A percentile compares a stretch with the other conserved stretches of the same genome.
Conservation (phyloP, 2,888 invertebrate genomes). For the Pseudococcus longispinus region DNA sequence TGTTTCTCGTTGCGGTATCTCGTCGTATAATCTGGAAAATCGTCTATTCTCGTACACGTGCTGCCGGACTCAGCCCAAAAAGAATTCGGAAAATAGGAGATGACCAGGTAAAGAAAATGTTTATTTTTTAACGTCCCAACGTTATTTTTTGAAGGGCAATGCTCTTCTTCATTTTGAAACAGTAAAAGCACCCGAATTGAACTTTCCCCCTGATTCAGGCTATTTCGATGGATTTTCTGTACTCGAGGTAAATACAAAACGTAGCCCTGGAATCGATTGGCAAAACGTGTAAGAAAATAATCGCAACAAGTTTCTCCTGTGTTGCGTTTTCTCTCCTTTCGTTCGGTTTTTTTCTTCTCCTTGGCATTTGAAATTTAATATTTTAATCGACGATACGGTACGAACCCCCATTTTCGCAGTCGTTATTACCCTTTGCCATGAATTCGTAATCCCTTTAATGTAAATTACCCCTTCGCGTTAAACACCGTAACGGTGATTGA, state of each 20-base stretch:
- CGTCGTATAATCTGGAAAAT: not conserved
- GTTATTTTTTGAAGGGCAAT: not conserved
- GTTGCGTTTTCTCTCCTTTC: not conserved
- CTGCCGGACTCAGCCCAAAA: not conserved
- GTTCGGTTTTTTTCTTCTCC: not conserved
- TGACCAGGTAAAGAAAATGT: not conserved
- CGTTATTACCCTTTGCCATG: conserved; percentile 28
- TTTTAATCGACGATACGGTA: conserved; percentile 29
- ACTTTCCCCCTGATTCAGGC: not conserved
- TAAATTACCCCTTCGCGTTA: conserved; percentile 32
- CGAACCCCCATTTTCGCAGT: not conserved
- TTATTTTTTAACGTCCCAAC: not conserved
- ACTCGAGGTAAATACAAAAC: not conserved
- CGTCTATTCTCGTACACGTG: not conserved
- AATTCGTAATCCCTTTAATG: conserved; percentile 35
- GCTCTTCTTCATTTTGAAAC: not conserved
- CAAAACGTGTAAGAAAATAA: not conserved
- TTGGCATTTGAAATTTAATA: conserved; percentile 24
- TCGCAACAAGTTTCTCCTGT: not conserved
- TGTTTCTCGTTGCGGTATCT: conserved; percentile 24
- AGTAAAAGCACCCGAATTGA: not conserved
- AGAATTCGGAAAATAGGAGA: not conserved
- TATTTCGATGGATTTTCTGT: not conserved
- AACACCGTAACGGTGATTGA: conserved; percentile 20
- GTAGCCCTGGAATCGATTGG: not conserved